Conservation (phyloP, 2,888 invertebrate species). For the Athripsodes cinereus region DNA sequence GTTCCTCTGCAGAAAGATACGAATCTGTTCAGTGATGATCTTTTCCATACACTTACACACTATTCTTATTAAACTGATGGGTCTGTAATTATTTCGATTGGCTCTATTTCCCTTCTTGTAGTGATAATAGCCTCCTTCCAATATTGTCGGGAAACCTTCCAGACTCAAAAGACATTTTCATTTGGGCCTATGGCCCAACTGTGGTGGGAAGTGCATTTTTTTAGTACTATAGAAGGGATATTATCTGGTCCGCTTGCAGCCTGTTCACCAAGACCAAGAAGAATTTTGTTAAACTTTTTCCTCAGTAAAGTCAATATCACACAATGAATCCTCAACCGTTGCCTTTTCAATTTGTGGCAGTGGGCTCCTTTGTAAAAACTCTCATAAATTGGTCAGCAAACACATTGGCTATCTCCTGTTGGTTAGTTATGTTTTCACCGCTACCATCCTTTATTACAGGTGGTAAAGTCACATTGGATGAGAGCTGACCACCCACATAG, state of each 20-base stretch:
- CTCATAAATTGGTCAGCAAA: background rate
- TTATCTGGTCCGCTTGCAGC: background rate
- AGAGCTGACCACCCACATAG: background rate
- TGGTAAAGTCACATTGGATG: background rate
- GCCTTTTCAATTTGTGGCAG: background rate
- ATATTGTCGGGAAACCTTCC: background rate
- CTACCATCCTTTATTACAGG: background rate
- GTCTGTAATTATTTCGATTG: conserved; percentile 3
- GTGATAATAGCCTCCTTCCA: conserved; percentile 1
- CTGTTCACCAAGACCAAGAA: background rate
- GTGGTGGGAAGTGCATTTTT: no score
- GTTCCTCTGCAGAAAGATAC: no score
- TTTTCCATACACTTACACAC: conserved; percentile 7
- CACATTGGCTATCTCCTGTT: background rate
- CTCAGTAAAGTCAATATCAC: no score
- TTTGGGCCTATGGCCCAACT: background rate
- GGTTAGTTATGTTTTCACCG: background rate
- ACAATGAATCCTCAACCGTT: no score
- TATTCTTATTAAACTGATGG: conserved; percentile 5
- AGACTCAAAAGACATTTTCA: background rate
- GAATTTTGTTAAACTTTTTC: background rate
- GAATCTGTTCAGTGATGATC: no score
- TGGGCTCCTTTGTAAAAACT: background rate
- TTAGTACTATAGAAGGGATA: background rate
- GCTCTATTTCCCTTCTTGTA: conserved; percentile 6